Evolutionary conservation across 2,797 vertebrate genomes (phyloP).

Genomic region (Mormyrops boulengeri): DNA sequence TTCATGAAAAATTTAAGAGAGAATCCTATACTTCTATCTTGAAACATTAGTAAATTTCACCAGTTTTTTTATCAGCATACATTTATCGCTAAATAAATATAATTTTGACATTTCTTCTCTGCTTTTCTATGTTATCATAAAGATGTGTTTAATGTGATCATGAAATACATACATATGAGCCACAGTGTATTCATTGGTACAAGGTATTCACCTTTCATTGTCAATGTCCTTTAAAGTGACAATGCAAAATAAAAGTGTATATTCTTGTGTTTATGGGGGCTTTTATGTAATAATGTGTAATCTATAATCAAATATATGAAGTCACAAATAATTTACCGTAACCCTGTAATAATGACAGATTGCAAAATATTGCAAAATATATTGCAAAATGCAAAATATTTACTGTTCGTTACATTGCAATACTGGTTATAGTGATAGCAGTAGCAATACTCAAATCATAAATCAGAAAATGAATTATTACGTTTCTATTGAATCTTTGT

Average conservation of each 20-base stretch:
- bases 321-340: not conserved
- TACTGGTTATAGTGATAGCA: slow-evolving; percentile 33
- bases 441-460: slow-evolving; percentile 40
- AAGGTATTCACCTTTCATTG: not conserved
- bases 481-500: slow-evolving; percentile 40
- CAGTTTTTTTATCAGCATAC: not conserved
- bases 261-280: slow-evolving; percentile 28
- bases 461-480: slow-evolving; percentile 48
- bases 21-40: slow-evolving; percentile 16
- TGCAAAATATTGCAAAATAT: not conserved
- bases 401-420: slow-evolving; percentile 30
- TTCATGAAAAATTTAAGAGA: slow-evolving; percentile 45
- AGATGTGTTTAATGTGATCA: not conserved
- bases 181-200: too few relatives aligned
- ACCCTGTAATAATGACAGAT: not conserved
- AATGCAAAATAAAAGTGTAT: not conserved
- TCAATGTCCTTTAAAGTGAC: not conserved
- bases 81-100: not conserved
- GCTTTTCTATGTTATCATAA: slow-evolving; percentile 6
- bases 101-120: slow-evolving; percentile 23
- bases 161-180: not conserved
- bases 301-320: not conserved
- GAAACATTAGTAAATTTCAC: slow-evolving; percentile 33
- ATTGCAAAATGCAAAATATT: not conserved
- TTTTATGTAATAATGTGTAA: not conserved